Conservation (phyloP, 1,140 invertebrate species). For the Phenacoccus solenopsis region DNA sequence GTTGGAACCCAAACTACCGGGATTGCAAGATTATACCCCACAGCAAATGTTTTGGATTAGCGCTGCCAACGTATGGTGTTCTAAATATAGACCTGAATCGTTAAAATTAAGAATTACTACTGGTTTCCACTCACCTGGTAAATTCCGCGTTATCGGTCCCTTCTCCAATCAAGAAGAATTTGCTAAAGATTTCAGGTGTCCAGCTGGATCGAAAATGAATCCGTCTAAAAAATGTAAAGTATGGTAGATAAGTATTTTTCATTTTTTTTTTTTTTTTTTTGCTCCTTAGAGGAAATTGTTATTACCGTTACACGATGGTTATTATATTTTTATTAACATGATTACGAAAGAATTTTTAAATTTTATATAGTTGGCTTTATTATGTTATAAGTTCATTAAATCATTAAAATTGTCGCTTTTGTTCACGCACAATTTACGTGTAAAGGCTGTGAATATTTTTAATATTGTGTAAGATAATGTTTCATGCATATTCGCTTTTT, state of each 20-base stretch:
- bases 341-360: background rate
- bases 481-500: background rate
- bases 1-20: slow-evolving; percentile 48
- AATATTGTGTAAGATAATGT: background rate
- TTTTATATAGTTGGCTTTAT: background rate
- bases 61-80: slow-evolving; percentile 54
- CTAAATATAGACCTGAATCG: slow-evolving; percentile 43
- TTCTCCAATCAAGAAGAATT: slow-evolving; percentile 83
- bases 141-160: slow-evolving; percentile 75
- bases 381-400: background rate
- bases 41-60: slow-evolving; percentile 70
- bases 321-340: background rate
- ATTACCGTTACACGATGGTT: background rate
- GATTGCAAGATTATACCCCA: slow-evolving; percentile 38
- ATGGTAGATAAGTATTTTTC: slow-evolving; percentile 39
- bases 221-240: slow-evolving; percentile 72
- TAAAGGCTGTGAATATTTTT: slow-evolving; percentile 2
- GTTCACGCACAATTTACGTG: background rate
- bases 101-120: slow-evolving; percentile 29
- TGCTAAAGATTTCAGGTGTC: slow-evolving; percentile 73
- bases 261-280: no score
- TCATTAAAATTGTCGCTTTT: slow-evolving; percentile 2
- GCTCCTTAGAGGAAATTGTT: background rate
- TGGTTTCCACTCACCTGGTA: slow-evolving; percentile 60
- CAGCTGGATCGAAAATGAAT: slow-evolving; percentile 69